A percentile compares a stretch with the other conserved stretches of the same genome.
These are phyloP conservation scores for Hedychridium roseum DNA, from an alignment of 2,888 invertebrate species.

Conservation along the genomic window DNA sequence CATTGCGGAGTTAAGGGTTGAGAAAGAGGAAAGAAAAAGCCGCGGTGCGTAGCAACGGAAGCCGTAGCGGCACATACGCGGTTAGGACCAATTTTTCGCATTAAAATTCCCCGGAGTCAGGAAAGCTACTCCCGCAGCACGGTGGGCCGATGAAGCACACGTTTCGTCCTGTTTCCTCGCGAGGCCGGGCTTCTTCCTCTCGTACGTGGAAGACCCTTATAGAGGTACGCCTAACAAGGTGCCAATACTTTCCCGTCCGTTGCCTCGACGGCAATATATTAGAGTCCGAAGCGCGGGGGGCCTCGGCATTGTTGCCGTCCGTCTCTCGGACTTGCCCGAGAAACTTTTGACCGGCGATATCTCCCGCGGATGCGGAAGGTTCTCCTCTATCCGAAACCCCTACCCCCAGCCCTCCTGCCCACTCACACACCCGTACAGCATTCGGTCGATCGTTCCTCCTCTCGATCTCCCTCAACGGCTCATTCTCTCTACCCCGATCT, in stretches of 20 bases:
- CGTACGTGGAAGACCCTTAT: slow-evolving; percentile 53
- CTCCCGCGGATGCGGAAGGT: slow-evolving; percentile 37
- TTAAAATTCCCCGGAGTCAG: slow-evolving; percentile 59
- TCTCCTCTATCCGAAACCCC: slow-evolving; percentile 25
- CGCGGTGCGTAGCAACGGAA: no score
- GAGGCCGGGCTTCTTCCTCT: slow-evolving; percentile 19
- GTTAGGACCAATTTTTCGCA: slow-evolving; percentile 58
- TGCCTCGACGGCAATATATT: slow-evolving; percentile 59
- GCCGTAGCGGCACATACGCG: no score
- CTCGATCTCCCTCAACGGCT: slow-evolving; percentile 60
- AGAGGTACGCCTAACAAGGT: slow-evolving; percentile 61
- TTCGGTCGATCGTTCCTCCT: slow-evolving; percentile 9
- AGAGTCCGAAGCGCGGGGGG: slow-evolving; percentile 60
- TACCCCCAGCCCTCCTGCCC: slow-evolving; percentile 9
- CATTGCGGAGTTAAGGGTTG: no score
- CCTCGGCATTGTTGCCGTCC: slow-evolving; percentile 57
- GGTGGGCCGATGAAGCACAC: slow-evolving; percentile 30
- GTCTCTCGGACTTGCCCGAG: slow-evolving; percentile 41
- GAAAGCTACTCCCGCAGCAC: slow-evolving; percentile 41
- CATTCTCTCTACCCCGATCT: slow-evolving; percentile 30
- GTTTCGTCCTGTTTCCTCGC: no score
- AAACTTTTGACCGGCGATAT: slow-evolving; percentile 55
- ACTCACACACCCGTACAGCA: no score
- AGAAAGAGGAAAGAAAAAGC: no score
- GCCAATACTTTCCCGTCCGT: slow-evolving; percentile 60